A percentile compares a stretch with the other conserved stretches of the same genome.
Conservation (phyloP, 2,797 vertebrate species). For the Acomys russatus region DNA sequence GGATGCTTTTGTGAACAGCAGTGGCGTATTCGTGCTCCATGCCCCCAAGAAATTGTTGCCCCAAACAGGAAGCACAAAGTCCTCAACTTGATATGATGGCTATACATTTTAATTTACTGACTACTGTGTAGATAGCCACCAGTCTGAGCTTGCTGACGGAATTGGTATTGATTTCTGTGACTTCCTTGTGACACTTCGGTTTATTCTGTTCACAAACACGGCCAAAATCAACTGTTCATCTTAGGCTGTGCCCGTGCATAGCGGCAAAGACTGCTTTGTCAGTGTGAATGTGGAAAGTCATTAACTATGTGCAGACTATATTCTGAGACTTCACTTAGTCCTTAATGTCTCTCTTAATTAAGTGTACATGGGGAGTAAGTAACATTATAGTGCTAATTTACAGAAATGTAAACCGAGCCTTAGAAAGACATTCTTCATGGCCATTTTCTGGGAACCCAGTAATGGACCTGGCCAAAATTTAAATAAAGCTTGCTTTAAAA, state of each 20-base stretch:
- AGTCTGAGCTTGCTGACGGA: neutral
- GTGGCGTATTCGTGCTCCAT: neutral
- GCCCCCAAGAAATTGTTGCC: neutral
- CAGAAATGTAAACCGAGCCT: neutral
- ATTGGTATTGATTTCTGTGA: neutral
- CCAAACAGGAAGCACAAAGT: constrained; percentile 34
- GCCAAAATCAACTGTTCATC: constrained; percentile 43
- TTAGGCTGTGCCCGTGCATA: neutral
- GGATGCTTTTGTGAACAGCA: constrained; percentile 9
- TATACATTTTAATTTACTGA: constrained; percentile 30
- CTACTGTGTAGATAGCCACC: neutral
- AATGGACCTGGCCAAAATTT: too few species aligned
- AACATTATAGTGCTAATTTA: neutral
- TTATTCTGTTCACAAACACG: constrained; percentile 53
- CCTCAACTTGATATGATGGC: neutral
- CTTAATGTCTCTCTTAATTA: constrained; percentile 51
- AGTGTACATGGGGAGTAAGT: neutral
- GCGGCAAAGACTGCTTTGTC: neutral
- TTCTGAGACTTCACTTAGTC: neutral
- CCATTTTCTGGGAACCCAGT: too few species aligned
- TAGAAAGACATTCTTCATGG: neutral
- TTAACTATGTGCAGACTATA: neutral
- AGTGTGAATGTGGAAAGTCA: neutral
- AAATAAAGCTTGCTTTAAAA: too few species aligned
- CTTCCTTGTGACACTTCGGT: constrained; percentile 41